Conservation (phyloP, 2,888 invertebrate species). For the Cantharis rustica region DNA sequence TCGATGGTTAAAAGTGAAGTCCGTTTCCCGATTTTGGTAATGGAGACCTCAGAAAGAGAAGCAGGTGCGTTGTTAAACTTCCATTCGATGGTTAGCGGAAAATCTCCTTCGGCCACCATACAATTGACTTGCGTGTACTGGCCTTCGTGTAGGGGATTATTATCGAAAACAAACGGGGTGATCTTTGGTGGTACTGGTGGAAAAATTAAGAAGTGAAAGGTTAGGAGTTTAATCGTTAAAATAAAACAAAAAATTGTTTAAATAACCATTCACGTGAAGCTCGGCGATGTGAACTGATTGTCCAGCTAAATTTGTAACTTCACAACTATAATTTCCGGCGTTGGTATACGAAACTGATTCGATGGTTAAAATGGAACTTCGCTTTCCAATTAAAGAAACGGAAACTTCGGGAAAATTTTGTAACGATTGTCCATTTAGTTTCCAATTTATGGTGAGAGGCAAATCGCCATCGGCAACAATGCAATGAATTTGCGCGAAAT, state of each 20-base stretch:
- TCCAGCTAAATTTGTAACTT: slow-evolving; percentile 59
- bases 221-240: neutral
- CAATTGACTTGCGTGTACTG: slow-evolving; percentile 59
- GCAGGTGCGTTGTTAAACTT: slow-evolving; percentile 53
- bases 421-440: slow-evolving; percentile 58
- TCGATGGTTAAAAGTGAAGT: slow-evolving; percentile 68
- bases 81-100: slow-evolving; percentile 71
- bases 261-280: slow-evolving; percentile 74
- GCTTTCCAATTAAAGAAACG: slow-evolving; percentile 45
- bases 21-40: slow-evolving; percentile 50
- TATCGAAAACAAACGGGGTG: slow-evolving; percentile 76
- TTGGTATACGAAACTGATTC: slow-evolving; percentile 69
- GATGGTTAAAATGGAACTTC: slow-evolving; percentile 66
- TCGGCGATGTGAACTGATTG: slow-evolving; percentile 42
- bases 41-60: slow-evolving; percentile 43
- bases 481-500: slow-evolving; percentile 68
- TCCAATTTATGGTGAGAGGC: slow-evolving; percentile 66
- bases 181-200: slow-evolving; percentile 80
- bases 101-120: slow-evolving; percentile 72
- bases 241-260: slow-evolving; percentile 46
- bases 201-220: neutral
- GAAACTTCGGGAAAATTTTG: slow-evolving; percentile 44
- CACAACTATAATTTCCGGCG: slow-evolving; percentile 77
- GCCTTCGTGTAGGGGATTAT: slow-evolving; percentile 62
- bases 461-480: slow-evolving; percentile 70